Evolutionary conservation across 2,888 invertebrate species (phyloP).

Genomic region (Sarcophaga caerulescens): DNA sequence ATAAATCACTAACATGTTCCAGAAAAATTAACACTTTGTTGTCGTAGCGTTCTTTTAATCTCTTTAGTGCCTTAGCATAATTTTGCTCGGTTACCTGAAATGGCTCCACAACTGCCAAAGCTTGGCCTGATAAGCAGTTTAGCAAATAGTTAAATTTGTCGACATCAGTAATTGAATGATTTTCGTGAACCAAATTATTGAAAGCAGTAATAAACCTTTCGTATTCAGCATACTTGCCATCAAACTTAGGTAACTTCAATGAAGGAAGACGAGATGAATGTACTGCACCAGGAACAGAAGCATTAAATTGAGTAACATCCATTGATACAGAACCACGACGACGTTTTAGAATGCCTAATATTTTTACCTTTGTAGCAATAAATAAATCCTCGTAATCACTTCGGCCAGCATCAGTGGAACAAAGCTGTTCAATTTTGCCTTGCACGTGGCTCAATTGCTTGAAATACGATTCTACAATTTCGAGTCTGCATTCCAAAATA

Average conservation of each 20-base stretch:
- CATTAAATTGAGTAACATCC: constrained; percentile 10
- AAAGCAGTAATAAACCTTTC: constrained; percentile 33
- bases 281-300: too few species aligned
- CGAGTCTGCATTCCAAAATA: constrained; percentile 46
- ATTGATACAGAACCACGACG: neutral
- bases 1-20: constrained; percentile 6
- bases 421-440: constrained; percentile 50
- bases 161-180: neutral
- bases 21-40: constrained; percentile 26
- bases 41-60: constrained; percentile 36
- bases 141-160: constrained; percentile 47
- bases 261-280: constrained; percentile 12
- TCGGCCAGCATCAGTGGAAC: constrained; percentile 17
- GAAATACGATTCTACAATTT: constrained; percentile 56
- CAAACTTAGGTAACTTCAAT: constrained; percentile 25
- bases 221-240: constrained; percentile 45
- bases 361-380: constrained; percentile 20
- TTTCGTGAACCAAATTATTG: constrained; percentile 31
- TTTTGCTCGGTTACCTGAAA: constrained; percentile 38
- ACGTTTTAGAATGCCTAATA: constrained; percentile 9
- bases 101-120: constrained; percentile 32
- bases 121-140: constrained; percentile 32
- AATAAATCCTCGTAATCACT: constrained; percentile 38
- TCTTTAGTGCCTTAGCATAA: constrained; percentile 24
- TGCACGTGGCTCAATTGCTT: constrained; percentile 51